Base-by-base conservation (phyloP, 1,140 invertebrate genomes). In the Magallana gigas region DNA sequence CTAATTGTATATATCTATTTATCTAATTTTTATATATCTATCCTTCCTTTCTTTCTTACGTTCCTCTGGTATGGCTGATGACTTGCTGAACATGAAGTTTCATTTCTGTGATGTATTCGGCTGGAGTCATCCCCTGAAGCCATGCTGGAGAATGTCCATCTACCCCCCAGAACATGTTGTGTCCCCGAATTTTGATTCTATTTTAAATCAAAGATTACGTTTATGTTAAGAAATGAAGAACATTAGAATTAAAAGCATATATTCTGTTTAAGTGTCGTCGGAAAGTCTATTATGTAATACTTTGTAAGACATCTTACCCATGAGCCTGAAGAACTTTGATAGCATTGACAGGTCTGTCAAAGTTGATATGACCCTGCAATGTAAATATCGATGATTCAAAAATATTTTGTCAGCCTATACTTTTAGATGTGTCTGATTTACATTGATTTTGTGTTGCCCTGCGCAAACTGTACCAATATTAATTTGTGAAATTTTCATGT, bases 131-230 rank as follows among this genome's bases (percentile, higher is more conserved):
- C 1, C 36, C 59, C 12, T 64, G 48, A 12, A 88, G 16, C 89
- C 89, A 90, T n/a, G 59, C 64, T 12, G 89, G 89, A 14, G 23
- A 16, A 57, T 87, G 85, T 9, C 56, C 59, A 14, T 85, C 8
- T 1, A 84, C 89, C 14, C 80, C 89, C 89, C 89, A 90, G 29
- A 87, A 87, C 83, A 90, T 85, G 62, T 88, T 88, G 71, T 90
- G 89, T 56, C 89, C 89, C 16, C 89, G 57, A 8, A 90, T 85
- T 11, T 86, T 88, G 9, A 88, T 85, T 2, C 89, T 90, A 57
- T 1, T 48, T 48, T 48, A 4, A 48, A 48, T 4, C 2, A 48
- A 48, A 48, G 2, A 48, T 48, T 48, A 48, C 36, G 36, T 48
- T 48, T 5, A 48, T 2, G 36, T 48, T 36, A 48, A 4, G 36